Percentiles rank a stretch among this genome's conserved stretches.
These are phyloP conservation scores for Cenopis cana DNA, from an alignment of 2,888 invertebrate genomes.

Conservation along the genomic window DNA sequence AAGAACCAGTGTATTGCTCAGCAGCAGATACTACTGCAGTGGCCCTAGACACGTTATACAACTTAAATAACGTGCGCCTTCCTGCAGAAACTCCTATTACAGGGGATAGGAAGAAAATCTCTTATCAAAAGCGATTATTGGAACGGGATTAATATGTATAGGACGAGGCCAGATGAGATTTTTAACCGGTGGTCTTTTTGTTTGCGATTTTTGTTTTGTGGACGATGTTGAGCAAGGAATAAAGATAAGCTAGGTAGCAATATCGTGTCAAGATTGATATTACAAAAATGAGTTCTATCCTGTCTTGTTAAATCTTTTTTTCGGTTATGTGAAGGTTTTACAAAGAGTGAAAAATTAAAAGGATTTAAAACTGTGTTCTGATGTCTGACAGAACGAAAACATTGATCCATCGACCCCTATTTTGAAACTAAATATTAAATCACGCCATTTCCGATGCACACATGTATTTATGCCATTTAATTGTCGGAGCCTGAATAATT, in stretches of 20 bases:
- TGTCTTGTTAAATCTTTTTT: background rate
- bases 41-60: conserved; percentile 68
- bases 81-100: conserved; percentile 81
- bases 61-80: conserved; percentile 72
- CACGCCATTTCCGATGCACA: background rate
- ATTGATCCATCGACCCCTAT: background rate
- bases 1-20: conserved; percentile 16
- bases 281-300: background rate
- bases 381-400: background rate
- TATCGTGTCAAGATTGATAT: background rate
- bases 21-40: conserved; percentile 47
- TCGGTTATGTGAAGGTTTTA: background rate
- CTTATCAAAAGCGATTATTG: conserved; percentile 79
- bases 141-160: conserved; percentile 75
- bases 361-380: background rate
- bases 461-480: too few species aligned
- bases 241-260: background rate
- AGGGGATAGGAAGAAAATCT: conserved; percentile 77
- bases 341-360: background rate
- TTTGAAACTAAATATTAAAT: background rate
- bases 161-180: conserved; percentile 65
- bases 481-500: too few species aligned
- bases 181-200: conserved; percentile 66
- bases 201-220: conserved; percentile 44
- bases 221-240: background rate